Evolutionary conservation across 1,140 invertebrate genomes (phyloP).

Genomic region (Vanessa atalanta): DNA sequence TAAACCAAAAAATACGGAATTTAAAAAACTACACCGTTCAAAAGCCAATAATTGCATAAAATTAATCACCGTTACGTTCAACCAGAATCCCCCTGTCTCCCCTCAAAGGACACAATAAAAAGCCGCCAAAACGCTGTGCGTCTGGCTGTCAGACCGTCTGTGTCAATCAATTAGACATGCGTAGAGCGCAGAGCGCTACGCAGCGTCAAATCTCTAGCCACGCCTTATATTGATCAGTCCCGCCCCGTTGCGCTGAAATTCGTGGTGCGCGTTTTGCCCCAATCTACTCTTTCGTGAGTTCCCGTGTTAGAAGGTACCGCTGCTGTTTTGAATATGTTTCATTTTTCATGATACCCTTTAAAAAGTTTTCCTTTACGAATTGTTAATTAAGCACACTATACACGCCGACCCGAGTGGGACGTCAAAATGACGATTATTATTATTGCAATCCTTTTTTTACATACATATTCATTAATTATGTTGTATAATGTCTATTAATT

Average conservation of each 20-base stretch:
- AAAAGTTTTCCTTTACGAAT: constrained; percentile 2
- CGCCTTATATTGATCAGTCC: constrained; percentile 71
- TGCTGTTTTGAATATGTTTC: constrained; percentile 14
- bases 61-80: constrained; percentile 59
- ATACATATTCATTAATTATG: no score
- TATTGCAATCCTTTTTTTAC: no score
- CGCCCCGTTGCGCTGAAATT: constrained; percentile 66
- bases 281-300: constrained; percentile 54
- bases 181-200: constrained; percentile 64
- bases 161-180: constrained; percentile 74
- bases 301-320: constrained; percentile 44
- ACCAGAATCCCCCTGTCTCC: constrained; percentile 42
- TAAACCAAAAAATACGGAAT: constrained; percentile 12
- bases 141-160: constrained; percentile 69
- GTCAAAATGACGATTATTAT: background rate
- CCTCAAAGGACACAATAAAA: constrained; percentile 70
- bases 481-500: no score
- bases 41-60: constrained; percentile 55
- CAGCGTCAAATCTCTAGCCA: constrained; percentile 63
- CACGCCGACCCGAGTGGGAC: background rate
- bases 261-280: constrained; percentile 55
- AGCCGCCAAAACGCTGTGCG: constrained; percentile 62
- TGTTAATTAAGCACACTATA: constrained; percentile 6
- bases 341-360: constrained; percentile 11
- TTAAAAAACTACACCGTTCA: constrained; percentile 36